These are phyloP conservation scores for Alfaro cultratus DNA, from an alignment of 2,797 vertebrate genomes.

Conservation along the genomic window DNA sequence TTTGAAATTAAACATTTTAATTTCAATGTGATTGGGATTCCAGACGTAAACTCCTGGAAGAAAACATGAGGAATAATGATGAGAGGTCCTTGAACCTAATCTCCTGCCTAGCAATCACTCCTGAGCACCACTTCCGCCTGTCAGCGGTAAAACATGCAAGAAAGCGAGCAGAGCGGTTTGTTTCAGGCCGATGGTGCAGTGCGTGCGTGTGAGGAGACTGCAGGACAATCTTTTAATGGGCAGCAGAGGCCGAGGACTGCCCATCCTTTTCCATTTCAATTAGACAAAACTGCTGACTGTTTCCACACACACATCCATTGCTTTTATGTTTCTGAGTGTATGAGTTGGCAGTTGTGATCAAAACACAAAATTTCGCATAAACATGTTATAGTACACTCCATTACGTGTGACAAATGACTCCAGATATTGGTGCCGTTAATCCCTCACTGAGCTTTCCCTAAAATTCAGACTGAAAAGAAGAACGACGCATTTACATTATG, in stretches of 20 bases:
- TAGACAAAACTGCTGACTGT: constrained; percentile 68
- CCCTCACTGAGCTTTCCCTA: constrained; percentile 11
- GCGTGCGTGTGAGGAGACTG: constrained; percentile 20
- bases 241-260: constrained; percentile 43
- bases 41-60: constrained; percentile 13
- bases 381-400: constrained; percentile 44
- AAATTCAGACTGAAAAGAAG: constrained; percentile 34
- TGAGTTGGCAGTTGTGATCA: constrained; percentile 25
- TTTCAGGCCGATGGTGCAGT: constrained; percentile 37
- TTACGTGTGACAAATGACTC: constrained; percentile 34
- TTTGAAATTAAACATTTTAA: constrained; percentile 1
- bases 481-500: constrained; percentile 29
- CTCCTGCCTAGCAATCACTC: constrained; percentile 43
- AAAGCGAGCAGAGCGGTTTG: constrained; percentile 18
- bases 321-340: constrained; percentile 16
- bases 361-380: constrained; percentile 13
- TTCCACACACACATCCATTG: constrained; percentile 22
- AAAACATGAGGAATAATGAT: constrained; percentile 41
- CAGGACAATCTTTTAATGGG: constrained; percentile 72
- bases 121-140: constrained; percentile 48
- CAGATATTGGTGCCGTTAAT: constrained; percentile 44
- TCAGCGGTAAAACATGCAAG: constrained; percentile 29
- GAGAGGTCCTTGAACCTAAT: constrained; percentile 46
- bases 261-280: constrained; percentile 73
- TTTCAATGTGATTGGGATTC: constrained; percentile 4